Percentiles rank a stretch among this genome's conserved stretches.
Conservation (phyloP, 2,888 invertebrate species). For the Teleogryllus oceanicus region DNA sequence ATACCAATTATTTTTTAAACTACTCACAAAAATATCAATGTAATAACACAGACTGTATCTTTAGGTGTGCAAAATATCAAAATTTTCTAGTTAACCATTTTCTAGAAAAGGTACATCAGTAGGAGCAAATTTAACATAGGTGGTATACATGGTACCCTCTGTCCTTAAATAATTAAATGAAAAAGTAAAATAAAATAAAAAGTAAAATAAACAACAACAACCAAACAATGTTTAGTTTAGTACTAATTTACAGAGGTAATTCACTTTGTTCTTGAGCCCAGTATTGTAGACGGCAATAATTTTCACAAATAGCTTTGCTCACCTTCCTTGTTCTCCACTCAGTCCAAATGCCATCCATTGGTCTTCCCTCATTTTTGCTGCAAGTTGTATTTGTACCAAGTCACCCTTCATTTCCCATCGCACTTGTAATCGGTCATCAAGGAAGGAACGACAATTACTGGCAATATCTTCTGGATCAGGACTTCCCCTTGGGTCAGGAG, state of each 20-base stretch:
- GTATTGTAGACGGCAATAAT: too few species aligned
- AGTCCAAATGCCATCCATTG: conserved; percentile 87
- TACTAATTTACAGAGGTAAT: too few species aligned
- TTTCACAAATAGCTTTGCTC: conserved; percentile 19
- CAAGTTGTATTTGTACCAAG: conserved; percentile 71
- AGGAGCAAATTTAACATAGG: too few species aligned
- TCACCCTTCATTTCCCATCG: conserved; percentile 77
- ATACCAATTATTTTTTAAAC: too few species aligned
- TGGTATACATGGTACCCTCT: too few species aligned
- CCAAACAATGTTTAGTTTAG: too few species aligned
- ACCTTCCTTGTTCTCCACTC: conserved; percentile 67
- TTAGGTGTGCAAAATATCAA: too few species aligned
- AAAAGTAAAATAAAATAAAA: neutral
- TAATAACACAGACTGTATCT: too few species aligned
- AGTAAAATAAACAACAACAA: neutral
- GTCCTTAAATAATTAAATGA: neutral
- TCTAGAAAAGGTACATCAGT: too few species aligned
- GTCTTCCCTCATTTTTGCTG: conserved; percentile 73
- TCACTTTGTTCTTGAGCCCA: too few species aligned
- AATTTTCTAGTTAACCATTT: too few species aligned
- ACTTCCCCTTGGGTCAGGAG: conserved; percentile 55
- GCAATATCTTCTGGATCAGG: conserved; percentile 46
- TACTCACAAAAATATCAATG: too few species aligned
- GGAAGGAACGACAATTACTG: conserved; percentile 79
- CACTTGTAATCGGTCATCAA: conserved; percentile 78